Conservation (phyloP, 1,140 invertebrate genomes). For the Neodiprion pinetum region DNA sequence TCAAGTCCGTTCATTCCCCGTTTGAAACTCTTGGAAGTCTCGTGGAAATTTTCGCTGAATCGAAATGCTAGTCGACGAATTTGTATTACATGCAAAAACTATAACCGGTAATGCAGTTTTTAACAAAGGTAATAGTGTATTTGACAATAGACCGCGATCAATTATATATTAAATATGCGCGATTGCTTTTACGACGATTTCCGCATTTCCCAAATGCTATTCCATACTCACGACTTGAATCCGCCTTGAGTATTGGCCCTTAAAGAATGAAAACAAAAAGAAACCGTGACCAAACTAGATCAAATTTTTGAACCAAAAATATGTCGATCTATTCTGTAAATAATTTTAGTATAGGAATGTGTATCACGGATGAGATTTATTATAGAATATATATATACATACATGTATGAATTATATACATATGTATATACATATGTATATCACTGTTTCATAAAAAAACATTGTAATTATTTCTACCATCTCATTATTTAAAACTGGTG, state of each 20-base stretch:
- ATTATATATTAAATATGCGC: too few species aligned
- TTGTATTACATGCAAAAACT: too few species aligned
- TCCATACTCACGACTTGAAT: neutral
- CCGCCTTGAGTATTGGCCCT: neutral
- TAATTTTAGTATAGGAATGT: slow-evolving; percentile 46
- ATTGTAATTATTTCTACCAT: too few species aligned
- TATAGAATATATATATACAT: slow-evolving; percentile 27
- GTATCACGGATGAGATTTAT: slow-evolving; percentile 43
- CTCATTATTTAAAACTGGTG: too few species aligned
- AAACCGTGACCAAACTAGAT: slow-evolving; percentile 28
- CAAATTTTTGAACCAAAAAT: slow-evolving; percentile 20
- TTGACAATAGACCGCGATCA: too few species aligned
- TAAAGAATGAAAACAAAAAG: neutral
- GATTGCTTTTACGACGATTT: neutral
- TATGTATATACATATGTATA: slow-evolving; percentile 39
- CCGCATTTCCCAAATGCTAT: neutral
- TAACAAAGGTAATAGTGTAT: too few species aligned
- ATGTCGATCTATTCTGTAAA: slow-evolving; percentile 23
- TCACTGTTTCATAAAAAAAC: slow-evolving; percentile 46
- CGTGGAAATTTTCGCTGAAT: too few species aligned
- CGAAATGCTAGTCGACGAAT: too few species aligned
- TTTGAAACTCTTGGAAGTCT: too few species aligned
- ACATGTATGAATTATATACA: neutral
- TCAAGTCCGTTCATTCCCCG: too few species aligned
- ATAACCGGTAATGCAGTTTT: too few species aligned